Conservation (phyloP, 2,888 invertebrate genomes). For the Caenorhabditis becei region DNA sequence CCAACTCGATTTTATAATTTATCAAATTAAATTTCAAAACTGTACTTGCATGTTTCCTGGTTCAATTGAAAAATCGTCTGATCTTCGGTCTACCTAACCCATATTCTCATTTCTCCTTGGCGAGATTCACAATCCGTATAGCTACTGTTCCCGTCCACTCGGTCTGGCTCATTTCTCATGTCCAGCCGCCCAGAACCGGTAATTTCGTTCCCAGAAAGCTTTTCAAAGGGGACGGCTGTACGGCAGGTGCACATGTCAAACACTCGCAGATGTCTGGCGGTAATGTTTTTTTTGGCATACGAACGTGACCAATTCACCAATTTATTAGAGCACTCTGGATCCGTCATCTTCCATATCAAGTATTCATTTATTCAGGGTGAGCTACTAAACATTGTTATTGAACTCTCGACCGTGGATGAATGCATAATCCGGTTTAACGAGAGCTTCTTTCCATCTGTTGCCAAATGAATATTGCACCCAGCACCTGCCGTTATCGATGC, state of each 20-base stretch:
- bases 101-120: too few species aligned
- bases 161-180: conserved; percentile 12
- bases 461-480: conserved; percentile 61
- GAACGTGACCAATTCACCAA: neutral
- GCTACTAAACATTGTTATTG: too few species aligned
- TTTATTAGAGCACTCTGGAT: neutral
- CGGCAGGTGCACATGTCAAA: conserved; percentile 21
- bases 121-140: neutral
- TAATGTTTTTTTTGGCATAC: conserved; percentile 19
- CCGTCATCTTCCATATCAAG: neutral
- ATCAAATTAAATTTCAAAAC: too few species aligned
- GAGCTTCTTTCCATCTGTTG: conserved; percentile 52
- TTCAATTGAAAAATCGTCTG: too few species aligned
- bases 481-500: conserved; percentile 47
- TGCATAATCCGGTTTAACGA: conserved; percentile 39
- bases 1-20: too few species aligned
- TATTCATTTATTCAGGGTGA: too few species aligned
- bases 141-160: neutral
- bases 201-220: conserved; percentile 17
- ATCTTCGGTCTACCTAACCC: too few species aligned
- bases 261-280: conserved; percentile 29
- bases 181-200: conserved; percentile 14
- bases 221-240: conserved; percentile 22
- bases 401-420: neutral
- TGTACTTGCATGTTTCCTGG: too few species aligned